These are phyloP conservation scores for Polyergus mexicanus DNA, from an alignment of 1,140 invertebrate species.

Conservation along the genomic window DNA sequence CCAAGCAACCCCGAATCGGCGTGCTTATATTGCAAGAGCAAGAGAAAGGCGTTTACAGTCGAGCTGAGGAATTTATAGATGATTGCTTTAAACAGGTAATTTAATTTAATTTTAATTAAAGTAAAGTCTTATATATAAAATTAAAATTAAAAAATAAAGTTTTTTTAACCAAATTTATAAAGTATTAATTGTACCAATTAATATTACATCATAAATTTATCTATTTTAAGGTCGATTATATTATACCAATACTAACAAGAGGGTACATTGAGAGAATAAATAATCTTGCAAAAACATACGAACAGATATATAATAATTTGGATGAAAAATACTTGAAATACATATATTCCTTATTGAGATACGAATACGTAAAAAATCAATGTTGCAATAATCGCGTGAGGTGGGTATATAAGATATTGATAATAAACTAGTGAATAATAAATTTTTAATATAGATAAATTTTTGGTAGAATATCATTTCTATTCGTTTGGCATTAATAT, in stretches of 20 bases:
- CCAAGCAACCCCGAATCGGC: constrained; percentile 78
- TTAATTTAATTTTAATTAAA: constrained; percentile 1
- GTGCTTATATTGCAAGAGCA: constrained; percentile 81
- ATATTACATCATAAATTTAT: not conserved
- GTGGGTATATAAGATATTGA: constrained; percentile 59
- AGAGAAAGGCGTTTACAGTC: constrained; percentile 77
- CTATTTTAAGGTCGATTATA: constrained; percentile 77
- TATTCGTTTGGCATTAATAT: constrained; percentile 8
- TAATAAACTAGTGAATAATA: constrained; percentile 20
- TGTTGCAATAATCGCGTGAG: constrained; percentile 79
- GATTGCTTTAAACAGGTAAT: constrained; percentile 81
- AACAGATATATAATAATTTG: constrained; percentile 67
- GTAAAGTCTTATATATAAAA: not conserved
- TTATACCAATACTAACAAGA: constrained; percentile 80
- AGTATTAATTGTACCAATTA: not conserved
- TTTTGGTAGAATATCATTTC: not conserved
- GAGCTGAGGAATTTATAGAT: constrained; percentile 80
- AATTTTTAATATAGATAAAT: not conserved
- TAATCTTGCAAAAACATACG: constrained; percentile 26
- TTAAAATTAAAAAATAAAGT: not conserved
- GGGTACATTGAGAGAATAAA: constrained; percentile 76
- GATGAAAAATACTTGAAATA: constrained; percentile 81
- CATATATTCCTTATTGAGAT: constrained; percentile 78
- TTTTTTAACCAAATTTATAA: not conserved
- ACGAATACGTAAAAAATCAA: constrained; percentile 77